Percentiles rank a stretch among this genome's conserved stretches.
Evolutionary conservation across 2,888 invertebrate species (phyloP).

Genomic region (Lithophane leautieri): DNA sequence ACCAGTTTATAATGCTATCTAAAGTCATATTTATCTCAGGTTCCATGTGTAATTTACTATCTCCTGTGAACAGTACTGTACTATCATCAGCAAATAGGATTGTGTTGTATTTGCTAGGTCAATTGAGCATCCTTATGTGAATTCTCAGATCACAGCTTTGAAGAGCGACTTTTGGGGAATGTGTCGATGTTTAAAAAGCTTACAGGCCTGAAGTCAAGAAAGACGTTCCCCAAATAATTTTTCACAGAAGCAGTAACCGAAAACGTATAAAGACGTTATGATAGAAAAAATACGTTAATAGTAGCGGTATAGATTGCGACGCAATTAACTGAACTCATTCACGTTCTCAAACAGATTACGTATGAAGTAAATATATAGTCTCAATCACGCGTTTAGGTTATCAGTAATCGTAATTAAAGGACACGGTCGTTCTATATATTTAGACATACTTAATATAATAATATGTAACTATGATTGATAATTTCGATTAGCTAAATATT

Average conservation of each 20-base stretch:
- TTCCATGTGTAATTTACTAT: no score
- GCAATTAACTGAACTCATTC: slow-evolving; percentile 25
- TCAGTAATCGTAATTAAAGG: slow-evolving; percentile 44
- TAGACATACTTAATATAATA: slow-evolving; percentile 11
- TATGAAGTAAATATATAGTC: slow-evolving; percentile 13
- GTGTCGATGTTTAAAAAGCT: background rate
- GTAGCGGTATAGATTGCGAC: slow-evolving; percentile 4
- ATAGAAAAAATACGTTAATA: background rate
- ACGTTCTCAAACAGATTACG: slow-evolving; percentile 21
- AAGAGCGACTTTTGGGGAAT: background rate
- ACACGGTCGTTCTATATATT: slow-evolving; percentile 29
- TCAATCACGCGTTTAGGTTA: slow-evolving; percentile 27
- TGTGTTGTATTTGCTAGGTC: no score
- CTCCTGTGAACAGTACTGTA: no score
- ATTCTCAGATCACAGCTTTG: background rate
- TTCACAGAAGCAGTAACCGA: background rate
- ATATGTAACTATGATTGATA: slow-evolving; percentile 27
- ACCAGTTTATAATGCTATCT: no score
- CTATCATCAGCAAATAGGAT: no score
- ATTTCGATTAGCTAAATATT: slow-evolving; percentile 37
- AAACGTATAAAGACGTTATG: background rate
- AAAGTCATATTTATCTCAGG: no score
- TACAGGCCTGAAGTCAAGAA: background rate
- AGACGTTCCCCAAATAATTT: no score
- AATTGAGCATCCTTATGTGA: background rate